Evolutionary conservation across 1,140 invertebrate species (phyloP).

Genomic region (Linepithema humile): DNA sequence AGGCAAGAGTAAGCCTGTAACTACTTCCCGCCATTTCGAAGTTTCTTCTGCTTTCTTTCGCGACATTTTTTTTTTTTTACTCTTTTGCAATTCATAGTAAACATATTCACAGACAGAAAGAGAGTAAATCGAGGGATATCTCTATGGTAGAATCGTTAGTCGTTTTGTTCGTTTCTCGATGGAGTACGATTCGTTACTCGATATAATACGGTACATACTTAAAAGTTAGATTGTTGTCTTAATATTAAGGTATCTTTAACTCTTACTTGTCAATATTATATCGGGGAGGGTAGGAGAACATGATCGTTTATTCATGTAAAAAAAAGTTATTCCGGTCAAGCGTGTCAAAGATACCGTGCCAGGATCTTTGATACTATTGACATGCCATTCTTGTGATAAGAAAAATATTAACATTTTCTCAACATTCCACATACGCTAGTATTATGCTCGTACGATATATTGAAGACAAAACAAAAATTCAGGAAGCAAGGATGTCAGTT

Average conservation of each 20-base stretch:
- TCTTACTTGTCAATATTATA: conserved; percentile 59
- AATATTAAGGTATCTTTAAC: conserved; percentile 66
- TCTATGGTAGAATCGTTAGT: conserved; percentile 45
- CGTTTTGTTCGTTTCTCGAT: conserved; percentile 61
- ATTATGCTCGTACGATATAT: conserved; percentile 56
- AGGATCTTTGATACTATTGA: conserved; percentile 53
- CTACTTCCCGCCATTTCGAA: conserved; percentile 42
- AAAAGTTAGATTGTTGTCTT: conserved; percentile 66
- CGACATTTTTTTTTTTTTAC: conserved; percentile 18
- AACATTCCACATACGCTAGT: conserved; percentile 45
- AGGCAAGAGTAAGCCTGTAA: conserved; percentile 57
- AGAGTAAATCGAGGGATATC: conserved; percentile 61
- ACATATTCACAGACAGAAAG: conserved; percentile 69
- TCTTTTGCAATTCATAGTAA: conserved; percentile 47
- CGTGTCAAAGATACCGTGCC: conserved; percentile 38
- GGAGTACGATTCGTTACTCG: conserved; percentile 34
- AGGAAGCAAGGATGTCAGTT: conserved; percentile 62
- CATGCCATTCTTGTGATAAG: conserved; percentile 48
- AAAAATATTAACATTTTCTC: conserved; percentile 69
- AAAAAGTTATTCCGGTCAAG: conserved; percentile 60
- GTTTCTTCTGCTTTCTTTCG: conserved; percentile 24
- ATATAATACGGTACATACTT: conserved; percentile 54
- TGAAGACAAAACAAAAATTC: conserved; percentile 68
- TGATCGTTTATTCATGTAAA: conserved; percentile 39
- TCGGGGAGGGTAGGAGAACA: conserved; percentile 13